Conservation (phyloP, 2,888 invertebrate genomes). For the Acronicta aceris region DNA sequence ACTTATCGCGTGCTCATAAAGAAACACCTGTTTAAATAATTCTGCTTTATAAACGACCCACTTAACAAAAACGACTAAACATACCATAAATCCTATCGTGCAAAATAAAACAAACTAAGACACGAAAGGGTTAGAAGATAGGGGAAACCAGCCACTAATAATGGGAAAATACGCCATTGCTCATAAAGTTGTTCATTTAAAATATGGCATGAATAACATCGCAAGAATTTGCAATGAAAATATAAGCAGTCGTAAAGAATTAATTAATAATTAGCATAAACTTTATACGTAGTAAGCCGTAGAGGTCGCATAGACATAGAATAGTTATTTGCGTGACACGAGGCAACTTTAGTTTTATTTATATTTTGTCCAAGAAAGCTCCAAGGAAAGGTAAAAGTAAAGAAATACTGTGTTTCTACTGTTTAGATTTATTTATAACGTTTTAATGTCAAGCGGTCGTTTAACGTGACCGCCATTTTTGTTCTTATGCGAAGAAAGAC, state of each 20-base stretch:
- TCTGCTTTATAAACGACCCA: constrained; percentile 21
- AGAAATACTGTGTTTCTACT: constrained; percentile 16
- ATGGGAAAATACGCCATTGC: constrained; percentile 40
- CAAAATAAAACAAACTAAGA: constrained; percentile 21
- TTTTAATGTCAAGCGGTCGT: constrained; percentile 15
- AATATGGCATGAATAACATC: constrained; percentile 30
- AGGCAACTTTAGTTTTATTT: constrained; percentile 49
- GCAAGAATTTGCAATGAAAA: constrained; percentile 40
- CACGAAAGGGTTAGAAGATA: constrained; percentile 13
- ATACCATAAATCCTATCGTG: constrained; percentile 19
- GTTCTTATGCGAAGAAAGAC: constrained; percentile 2
- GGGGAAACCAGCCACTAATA: constrained; percentile 9
- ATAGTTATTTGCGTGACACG: constrained; percentile 56
- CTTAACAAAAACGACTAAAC: constrained; percentile 26
- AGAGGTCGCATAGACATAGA: constrained; percentile 50
- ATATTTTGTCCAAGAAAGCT: constrained; percentile 48
- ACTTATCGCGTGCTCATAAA: constrained; percentile 16
- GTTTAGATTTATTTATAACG: constrained; percentile 22
- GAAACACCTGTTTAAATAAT: constrained; percentile 38
- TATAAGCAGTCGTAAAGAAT: constrained; percentile 47
- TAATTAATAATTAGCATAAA: constrained; percentile 64
- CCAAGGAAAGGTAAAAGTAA: constrained; percentile 59
- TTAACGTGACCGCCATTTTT: constrained; percentile 23
- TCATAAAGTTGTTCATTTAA: constrained; percentile 19
- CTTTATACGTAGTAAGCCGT: constrained; percentile 54